Evolutionary conservation across 2,113 vertebrate species (phyloP).

Genomic region (Notothenia rossii): DNA sequence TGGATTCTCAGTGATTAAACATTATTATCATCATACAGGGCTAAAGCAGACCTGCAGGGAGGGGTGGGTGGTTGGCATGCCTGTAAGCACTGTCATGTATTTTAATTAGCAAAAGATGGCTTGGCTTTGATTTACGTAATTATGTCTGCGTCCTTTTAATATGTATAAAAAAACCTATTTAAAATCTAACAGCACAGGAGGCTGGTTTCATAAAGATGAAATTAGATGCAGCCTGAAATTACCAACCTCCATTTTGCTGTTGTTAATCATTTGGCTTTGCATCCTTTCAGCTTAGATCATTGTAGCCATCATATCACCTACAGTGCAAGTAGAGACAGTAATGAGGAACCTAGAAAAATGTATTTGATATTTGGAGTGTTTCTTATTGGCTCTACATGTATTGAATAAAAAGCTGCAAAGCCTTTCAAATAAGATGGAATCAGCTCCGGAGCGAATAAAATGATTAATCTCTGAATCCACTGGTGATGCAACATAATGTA

Average conservation of each 20-base stretch:
- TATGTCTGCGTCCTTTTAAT: not conserved
- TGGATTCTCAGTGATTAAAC: constrained; percentile 15
- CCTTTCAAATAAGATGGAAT: not conserved
- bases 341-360: too few species aligned
- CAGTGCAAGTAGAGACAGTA: too few species aligned
- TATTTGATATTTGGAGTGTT: not conserved
- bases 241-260: not conserved
- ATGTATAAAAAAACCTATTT: not conserved
- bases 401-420: not conserved
- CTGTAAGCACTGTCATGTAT: not conserved
- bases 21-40: constrained; percentile 26
- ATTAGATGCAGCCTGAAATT: not conserved
- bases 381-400: not conserved
- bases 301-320: too few species aligned
- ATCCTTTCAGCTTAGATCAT: too few species aligned
- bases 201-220: not conserved
- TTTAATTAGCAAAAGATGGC: not conserved
- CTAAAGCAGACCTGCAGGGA: too few species aligned
- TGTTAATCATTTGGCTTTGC: too few species aligned
- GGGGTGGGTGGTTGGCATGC: not conserved
- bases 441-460: constrained; percentile 1
- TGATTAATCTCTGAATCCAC: not conserved
- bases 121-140: not conserved
- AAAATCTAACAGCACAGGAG: not conserved
- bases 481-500: not conserved